Conservation (phyloP, 2,888 invertebrate genomes). For the Calameuta pallipes region DNA sequence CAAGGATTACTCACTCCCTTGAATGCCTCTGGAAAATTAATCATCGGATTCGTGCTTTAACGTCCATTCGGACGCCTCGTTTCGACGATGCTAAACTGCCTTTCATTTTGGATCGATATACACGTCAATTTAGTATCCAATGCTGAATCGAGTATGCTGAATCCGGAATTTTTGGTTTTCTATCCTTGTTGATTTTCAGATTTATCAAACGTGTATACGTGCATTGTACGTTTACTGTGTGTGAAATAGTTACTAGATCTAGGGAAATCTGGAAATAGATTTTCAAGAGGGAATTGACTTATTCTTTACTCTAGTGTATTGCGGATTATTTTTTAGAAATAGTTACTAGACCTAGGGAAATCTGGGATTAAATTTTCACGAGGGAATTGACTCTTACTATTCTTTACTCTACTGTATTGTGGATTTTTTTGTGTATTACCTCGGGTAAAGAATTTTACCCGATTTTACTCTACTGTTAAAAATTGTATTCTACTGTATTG, state of each 20-base stretch:
- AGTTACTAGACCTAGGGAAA: no score
- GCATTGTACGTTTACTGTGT: no score
- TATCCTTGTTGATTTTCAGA: background rate
- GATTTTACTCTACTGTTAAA: no score
- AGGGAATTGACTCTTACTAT: no score
- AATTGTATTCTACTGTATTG: no score
- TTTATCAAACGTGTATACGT: no score
- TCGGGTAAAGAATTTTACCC: no score
- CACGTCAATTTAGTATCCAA: background rate
- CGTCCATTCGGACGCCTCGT: background rate
- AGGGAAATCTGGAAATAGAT: background rate
- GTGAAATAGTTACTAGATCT: background rate
- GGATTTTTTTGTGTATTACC: no score
- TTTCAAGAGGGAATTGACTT: background rate
- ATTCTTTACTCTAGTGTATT: no score
- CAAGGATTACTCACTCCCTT: background rate
- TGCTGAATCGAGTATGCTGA: background rate
- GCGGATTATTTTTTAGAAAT: no score
- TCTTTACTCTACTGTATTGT: no score
- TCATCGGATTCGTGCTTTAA: background rate
- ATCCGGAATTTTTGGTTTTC: background rate
- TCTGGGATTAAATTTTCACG: no score
- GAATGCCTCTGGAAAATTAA: slow-evolving; percentile 2
- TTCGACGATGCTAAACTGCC: background rate
- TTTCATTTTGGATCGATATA: background rate